A percentile compares a stretch with the other conserved stretches of the same genome.
Conservation (phyloP, 1,140 invertebrate species). For the Periplaneta americana region DNA sequence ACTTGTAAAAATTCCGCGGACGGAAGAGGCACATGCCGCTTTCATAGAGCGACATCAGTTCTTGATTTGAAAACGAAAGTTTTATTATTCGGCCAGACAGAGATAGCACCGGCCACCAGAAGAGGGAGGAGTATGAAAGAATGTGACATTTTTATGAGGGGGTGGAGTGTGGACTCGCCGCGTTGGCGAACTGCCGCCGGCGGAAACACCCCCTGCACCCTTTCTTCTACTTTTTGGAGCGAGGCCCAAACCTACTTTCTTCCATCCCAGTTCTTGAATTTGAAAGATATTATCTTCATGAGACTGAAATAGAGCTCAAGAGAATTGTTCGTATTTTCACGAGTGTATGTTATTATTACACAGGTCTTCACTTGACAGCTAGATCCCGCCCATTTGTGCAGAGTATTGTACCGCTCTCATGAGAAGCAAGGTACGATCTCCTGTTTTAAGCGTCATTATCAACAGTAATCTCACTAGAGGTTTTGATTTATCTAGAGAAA, state of each 20-base stretch:
- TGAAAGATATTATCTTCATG: background rate
- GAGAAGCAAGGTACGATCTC: no score
- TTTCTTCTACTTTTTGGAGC: background rate
- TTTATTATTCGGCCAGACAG: background rate
- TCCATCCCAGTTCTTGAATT: background rate
- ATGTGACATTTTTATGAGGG: background rate
- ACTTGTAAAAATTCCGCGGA: background rate
- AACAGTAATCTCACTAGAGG: no score
- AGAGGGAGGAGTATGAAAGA: background rate
- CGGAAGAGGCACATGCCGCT: background rate
- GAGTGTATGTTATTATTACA: background rate
- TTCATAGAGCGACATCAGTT: background rate
- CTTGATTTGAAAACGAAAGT: background rate
- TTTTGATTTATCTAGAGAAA: no score
- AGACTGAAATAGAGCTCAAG: background rate
- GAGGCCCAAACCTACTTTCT: background rate
- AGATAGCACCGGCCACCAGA: background rate
- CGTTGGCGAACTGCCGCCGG: background rate
- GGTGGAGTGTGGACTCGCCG: background rate
- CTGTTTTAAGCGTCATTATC: no score
- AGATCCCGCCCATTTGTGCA: background rate
- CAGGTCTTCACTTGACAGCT: background rate
- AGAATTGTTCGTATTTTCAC: background rate
- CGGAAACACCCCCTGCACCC: background rate
- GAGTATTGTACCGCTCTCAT: no score